Evolutionary conservation across 2,888 invertebrate genomes (phyloP).

Genomic region (Octodonta nipae): DNA sequence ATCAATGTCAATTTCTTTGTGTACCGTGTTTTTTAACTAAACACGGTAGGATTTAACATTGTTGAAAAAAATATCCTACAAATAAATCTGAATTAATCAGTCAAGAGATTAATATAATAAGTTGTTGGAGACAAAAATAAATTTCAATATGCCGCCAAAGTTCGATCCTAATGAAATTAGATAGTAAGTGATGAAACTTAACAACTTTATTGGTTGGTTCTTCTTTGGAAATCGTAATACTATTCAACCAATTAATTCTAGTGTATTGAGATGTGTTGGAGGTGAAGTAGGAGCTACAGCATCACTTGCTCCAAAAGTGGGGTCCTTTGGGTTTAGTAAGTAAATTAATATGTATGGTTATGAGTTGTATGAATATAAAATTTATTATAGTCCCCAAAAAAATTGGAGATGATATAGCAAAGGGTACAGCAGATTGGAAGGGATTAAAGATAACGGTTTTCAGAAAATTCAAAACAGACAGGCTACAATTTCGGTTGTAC

Average conservation of each 20-base stretch:
- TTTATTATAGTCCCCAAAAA: too few species aligned
- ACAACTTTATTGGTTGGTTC: not conserved
- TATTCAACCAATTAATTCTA: too few species aligned
- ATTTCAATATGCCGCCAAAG: slow-evolving; percentile 73
- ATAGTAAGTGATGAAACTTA: slow-evolving; percentile 54
- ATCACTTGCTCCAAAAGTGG: slow-evolving; percentile 95
- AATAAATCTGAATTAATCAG: too few species aligned
- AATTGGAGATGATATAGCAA: slow-evolving; percentile 99
- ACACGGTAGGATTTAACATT: too few species aligned
- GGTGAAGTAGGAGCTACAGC: slow-evolving; percentile 99
- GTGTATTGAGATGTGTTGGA: slow-evolving; percentile 95
- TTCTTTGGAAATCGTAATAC: too few species aligned
- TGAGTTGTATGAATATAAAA: too few species aligned
- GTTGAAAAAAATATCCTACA: too few species aligned
- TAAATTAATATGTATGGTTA: slow-evolving; percentile 24
- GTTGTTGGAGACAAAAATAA: too few species aligned
- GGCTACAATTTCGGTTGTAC: slow-evolving; percentile 91
- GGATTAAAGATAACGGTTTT: slow-evolving; percentile 95
- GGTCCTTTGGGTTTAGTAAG: slow-evolving; percentile 97
- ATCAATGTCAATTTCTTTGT: too few species aligned
- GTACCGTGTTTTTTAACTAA: too few species aligned
- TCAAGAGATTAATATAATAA: too few species aligned
- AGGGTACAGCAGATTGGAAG: slow-evolving; percentile 97
- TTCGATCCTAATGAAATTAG: slow-evolving; percentile 98
- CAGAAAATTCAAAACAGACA: slow-evolving; percentile 96